Evolutionary conservation across 2,888 invertebrate species (phyloP).

Genomic region (Thelaira solivaga): DNA sequence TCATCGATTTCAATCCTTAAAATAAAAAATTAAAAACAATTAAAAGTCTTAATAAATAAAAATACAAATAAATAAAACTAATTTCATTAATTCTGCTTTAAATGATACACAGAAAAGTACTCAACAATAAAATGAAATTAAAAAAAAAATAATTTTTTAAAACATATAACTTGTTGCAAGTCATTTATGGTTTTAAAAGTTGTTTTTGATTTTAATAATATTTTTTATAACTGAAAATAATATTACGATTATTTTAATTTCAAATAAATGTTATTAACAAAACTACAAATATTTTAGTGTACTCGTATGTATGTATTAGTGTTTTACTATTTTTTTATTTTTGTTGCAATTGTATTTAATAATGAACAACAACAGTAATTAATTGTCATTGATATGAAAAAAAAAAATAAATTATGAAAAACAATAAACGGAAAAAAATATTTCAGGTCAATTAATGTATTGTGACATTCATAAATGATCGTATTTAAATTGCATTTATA

Average conservation of each 20-base stretch:
- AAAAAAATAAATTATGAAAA: neutral
- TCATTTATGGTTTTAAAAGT: no score
- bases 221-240: no score
- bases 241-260: no score
- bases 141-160: no score
- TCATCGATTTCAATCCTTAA: constrained; percentile 88
- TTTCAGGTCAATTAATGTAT: constrained; percentile 59
- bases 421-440: constrained; percentile 11
- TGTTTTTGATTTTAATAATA: no score
- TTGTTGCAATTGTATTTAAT: constrained; percentile 14
- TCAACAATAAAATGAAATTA: no score
- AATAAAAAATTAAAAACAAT: constrained; percentile 62
- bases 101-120: no score
- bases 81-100: neutral
- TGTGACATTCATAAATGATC: constrained; percentile 60
- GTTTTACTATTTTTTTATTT: neutral
- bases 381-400: constrained; percentile 49
- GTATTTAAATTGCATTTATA: constrained; percentile 51
- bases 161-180: no score
- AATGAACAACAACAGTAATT: constrained; percentile 45
- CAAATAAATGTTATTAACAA: no score
- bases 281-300: no score
- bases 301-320: neutral
- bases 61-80: neutral
- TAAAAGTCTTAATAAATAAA: neutral